Percentiles rank a stretch among this genome's conserved stretches.
Evolutionary conservation across 1,140 invertebrate genomes (phyloP).

Genomic region (Elysia chlorotica): DNA sequence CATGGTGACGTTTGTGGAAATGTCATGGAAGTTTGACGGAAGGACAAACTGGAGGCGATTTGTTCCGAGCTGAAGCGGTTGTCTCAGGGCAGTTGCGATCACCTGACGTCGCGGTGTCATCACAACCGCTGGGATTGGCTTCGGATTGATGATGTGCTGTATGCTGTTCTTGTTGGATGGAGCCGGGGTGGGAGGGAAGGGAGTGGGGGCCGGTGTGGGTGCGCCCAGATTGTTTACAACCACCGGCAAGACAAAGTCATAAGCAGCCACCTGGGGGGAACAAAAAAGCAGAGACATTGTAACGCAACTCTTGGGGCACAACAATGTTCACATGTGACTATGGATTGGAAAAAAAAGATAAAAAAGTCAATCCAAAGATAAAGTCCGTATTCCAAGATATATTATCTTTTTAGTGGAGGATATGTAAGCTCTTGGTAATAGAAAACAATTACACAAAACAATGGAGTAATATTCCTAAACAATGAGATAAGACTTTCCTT

Average conservation of each 20-base stretch:
- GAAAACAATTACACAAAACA: too few species aligned
- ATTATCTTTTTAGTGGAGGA: too few species aligned
- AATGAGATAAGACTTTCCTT: too few species aligned
- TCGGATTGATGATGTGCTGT: conserved; percentile 57
- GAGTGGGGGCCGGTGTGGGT: conserved; percentile 48
- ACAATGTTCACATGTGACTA: too few species aligned
- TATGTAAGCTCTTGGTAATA: too few species aligned
- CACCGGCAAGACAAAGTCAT: conserved; percentile 60
- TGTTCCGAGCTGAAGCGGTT: conserved; percentile 51
- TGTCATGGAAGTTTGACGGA: conserved; percentile 42
- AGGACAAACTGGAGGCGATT: conserved; percentile 49
- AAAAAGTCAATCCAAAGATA: too few species aligned
- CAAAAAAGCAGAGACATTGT: background rate
- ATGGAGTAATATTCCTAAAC: too few species aligned
- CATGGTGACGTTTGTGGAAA: conserved; percentile 32
- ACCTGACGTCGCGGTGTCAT: conserved; percentile 54
- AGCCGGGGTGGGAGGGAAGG: conserved; percentile 51
- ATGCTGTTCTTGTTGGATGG: conserved; percentile 52
- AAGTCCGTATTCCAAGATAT: too few species aligned
- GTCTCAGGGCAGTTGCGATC: conserved; percentile 56
- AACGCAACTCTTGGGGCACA: too few species aligned
- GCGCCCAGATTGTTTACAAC: conserved; percentile 54
- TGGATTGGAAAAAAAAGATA: too few species aligned
- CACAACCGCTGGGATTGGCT: conserved; percentile 43
- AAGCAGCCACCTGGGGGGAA: conserved; percentile 56